Percentiles rank a stretch among this genome's conserved stretches.
These are phyloP conservation scores for Acipenser oxyrinchus DNA, from an alignment of 2,797 vertebrate genomes.

Conservation along the genomic window DNA sequence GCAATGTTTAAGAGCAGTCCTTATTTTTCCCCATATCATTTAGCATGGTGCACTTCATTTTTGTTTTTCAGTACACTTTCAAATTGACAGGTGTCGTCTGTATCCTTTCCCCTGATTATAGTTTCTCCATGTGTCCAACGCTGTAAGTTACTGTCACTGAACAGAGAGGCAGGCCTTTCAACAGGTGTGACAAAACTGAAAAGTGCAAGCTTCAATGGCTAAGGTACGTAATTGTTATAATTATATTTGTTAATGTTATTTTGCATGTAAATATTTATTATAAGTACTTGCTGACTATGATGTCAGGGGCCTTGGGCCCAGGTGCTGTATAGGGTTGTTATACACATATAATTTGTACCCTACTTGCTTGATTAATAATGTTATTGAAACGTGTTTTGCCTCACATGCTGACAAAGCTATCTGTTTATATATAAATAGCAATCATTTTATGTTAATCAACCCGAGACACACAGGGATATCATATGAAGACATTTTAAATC, in stretches of 20 bases:
- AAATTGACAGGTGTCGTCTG: neutral
- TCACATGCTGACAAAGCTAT: neutral
- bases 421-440: neutral
- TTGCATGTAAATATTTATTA: slow-evolving; percentile 5
- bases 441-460: neutral
- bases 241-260: neutral
- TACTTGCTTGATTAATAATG: neutral
- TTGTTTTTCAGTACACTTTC: neutral
- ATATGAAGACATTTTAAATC: no score
- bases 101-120: neutral
- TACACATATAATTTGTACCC: neutral
- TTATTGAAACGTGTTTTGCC: neutral
- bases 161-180: neutral
- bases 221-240: neutral
- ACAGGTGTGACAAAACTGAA: neutral
- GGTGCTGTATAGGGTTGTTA: neutral
- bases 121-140: neutral
- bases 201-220: neutral
- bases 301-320: neutral
- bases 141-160: neutral
- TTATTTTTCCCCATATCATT: neutral
- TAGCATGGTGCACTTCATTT: neutral
- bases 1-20: neutral
- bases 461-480: no score
- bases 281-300: neutral